Evolutionary conservation across 2,888 invertebrate species (phyloP).

Genomic region (Selenia dentaria): DNA sequence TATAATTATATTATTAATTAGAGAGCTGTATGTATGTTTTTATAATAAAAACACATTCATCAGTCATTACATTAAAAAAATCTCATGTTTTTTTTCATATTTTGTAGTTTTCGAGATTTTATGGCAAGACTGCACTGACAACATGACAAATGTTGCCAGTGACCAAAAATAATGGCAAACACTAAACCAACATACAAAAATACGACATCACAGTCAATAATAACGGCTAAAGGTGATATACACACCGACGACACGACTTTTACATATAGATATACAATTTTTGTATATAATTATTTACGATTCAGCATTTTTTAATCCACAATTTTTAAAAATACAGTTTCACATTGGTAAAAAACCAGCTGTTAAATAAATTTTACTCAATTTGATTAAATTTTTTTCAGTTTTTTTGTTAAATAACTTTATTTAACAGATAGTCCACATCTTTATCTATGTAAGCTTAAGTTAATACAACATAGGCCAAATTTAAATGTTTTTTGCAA

Average conservation of each 20-base stretch:
- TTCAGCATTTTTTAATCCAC: constrained; percentile 13
- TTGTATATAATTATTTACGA: constrained; percentile 10
- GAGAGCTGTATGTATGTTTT: constrained; percentile 34
- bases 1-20: constrained; percentile 5
- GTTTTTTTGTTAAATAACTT: too few relatives aligned
- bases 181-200: constrained; percentile 27
- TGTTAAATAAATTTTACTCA: too few relatives aligned
- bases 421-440: too few relatives aligned
- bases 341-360: too few relatives aligned
- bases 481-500: too few relatives aligned
- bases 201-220: constrained; percentile 54
- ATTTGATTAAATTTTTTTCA: too few relatives aligned
- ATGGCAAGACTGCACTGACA: constrained; percentile 22
- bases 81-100: background rate
- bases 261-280: constrained; percentile 19
- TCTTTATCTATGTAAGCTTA: too few relatives aligned
- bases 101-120: constrained; percentile 3
- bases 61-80: constrained; percentile 13
- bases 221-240: constrained; percentile 41
- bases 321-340: constrained; percentile 1
- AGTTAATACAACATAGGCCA: too few relatives aligned
- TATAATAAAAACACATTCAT: constrained; percentile 29
- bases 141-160: constrained; percentile 10
- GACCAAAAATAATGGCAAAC: constrained; percentile 13
- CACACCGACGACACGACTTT: constrained; percentile 39